phyloP scores from a whole-genome alignment of 2,888 invertebrate species.

The Eupithecia pulchellata region DNA sequence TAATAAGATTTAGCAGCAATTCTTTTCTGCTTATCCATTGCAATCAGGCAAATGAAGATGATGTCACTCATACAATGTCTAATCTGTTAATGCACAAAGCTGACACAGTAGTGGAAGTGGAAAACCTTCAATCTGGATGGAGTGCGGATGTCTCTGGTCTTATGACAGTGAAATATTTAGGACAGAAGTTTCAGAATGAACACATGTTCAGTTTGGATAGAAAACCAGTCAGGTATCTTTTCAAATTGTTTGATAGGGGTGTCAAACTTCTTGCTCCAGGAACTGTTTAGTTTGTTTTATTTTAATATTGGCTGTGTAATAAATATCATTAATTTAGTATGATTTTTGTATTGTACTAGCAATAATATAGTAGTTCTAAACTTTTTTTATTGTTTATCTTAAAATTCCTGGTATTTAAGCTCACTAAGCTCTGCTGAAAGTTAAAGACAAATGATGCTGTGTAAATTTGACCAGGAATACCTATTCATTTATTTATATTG shows the following conservation, averaged over 20 bases:
- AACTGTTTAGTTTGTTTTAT: conserved; percentile 59
- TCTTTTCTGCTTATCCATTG: conserved; percentile 83
- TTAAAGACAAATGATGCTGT: too few species aligned
- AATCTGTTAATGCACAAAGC: conserved; percentile 87
- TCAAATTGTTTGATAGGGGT: conserved; percentile 90
- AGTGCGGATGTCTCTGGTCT: conserved; percentile 90
- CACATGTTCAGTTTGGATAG: conserved; percentile 60
- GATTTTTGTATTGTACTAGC: background rate
- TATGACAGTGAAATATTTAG: conserved; percentile 82
- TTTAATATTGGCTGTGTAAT: background rate
- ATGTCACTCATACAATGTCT: conserved; percentile 85
- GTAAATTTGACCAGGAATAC: too few species aligned
- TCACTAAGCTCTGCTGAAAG: too few species aligned
- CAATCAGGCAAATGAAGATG: conserved; percentile 84
- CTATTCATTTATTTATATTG: too few species aligned
- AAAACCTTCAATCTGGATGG: conserved; percentile 89
- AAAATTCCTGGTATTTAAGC: too few species aligned
- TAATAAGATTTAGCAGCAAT: conserved; percentile 61
- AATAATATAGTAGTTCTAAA: background rate
- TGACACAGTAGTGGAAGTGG: conserved; percentile 86
- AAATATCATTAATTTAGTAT: background rate
- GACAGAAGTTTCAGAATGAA: conserved; percentile 66
- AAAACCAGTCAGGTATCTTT: conserved; percentile 81
- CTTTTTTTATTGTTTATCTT: too few species aligned
- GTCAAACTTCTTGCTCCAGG: conserved; percentile 91